These are phyloP conservation scores for Triops longicaudatus DNA, from an alignment of 1,140 invertebrate species.

Conservation along the genomic window DNA sequence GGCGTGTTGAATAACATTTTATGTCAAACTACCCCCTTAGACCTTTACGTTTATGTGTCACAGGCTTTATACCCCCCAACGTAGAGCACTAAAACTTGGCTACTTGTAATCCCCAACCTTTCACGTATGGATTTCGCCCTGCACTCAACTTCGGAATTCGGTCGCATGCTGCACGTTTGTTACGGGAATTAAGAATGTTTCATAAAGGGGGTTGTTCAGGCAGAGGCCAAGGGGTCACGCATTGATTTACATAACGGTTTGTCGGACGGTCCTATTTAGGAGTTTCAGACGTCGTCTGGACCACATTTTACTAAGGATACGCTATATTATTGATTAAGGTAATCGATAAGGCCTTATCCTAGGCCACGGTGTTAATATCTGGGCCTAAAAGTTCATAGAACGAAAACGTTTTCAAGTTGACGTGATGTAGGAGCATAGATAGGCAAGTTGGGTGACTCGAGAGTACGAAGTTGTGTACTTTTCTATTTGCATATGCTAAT, in stretches of 20 bases:
- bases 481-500: slow-evolving; percentile 4
- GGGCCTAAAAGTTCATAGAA: too few species aligned
- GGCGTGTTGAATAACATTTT: background rate
- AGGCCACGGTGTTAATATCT: background rate
- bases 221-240: background rate
- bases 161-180: background rate
- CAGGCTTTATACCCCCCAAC: background rate
- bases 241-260: background rate
- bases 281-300: background rate
- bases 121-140: background rate
- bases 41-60: background rate
- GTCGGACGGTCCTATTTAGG: background rate
- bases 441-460: background rate
- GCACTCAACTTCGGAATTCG: background rate
- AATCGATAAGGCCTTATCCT: background rate
- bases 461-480: background rate
- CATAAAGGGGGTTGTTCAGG: background rate
- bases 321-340: background rate
- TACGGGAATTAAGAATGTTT: background rate
- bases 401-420: background rate
- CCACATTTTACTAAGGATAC: background rate
- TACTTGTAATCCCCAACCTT: background rate
- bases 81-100: background rate
- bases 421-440: background rate
- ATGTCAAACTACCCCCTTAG: background rate